These are phyloP conservation scores for Anarrhichthys ocellatus DNA, from an alignment of 2,113 vertebrate genomes.

Conservation along the genomic window DNA sequence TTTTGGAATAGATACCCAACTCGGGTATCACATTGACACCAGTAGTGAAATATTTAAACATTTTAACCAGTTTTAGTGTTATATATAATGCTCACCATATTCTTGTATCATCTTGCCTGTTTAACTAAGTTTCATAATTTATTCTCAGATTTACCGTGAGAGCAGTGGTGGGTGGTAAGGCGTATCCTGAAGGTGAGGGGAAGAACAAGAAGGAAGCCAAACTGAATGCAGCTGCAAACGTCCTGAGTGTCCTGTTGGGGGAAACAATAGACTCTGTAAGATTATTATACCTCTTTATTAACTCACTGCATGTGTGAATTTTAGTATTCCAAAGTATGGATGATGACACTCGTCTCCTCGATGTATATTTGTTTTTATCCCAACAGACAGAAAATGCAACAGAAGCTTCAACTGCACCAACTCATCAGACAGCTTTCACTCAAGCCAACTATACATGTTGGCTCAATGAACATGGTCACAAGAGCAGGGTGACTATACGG, in stretches of 20 bases:
- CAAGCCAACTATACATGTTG: constrained; percentile 68
- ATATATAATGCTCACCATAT: not conserved
- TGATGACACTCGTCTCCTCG: not conserved
- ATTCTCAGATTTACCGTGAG: constrained; percentile 69
- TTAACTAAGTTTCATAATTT: not conserved
- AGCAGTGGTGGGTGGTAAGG: constrained; percentile 60
- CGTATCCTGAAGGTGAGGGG: constrained; percentile 71
- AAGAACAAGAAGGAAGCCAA: constrained; percentile 81
- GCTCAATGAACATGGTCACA: constrained; percentile 76
- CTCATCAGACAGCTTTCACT: not conserved
- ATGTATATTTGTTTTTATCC: constrained; percentile 13
- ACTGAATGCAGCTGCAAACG: constrained; percentile 79
- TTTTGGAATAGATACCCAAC: too few species aligned
- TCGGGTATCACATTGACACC: too few species aligned
- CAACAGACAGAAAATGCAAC: constrained; percentile 34
- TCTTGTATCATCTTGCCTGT: not conserved
- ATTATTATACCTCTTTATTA: not conserved
- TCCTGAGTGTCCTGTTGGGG: constrained; percentile 21
- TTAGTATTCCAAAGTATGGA: not conserved
- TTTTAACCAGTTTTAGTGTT: too few species aligned
- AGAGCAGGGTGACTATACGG: not conserved
- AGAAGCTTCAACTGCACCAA: not conserved
- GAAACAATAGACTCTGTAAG: constrained; percentile 46
- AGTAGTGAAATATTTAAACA: too few species aligned
- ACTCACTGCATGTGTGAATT: not conserved